phyloP scores from a whole-genome alignment of 2,113 vertebrate species.

The Rafetus swinhoei region DNA sequence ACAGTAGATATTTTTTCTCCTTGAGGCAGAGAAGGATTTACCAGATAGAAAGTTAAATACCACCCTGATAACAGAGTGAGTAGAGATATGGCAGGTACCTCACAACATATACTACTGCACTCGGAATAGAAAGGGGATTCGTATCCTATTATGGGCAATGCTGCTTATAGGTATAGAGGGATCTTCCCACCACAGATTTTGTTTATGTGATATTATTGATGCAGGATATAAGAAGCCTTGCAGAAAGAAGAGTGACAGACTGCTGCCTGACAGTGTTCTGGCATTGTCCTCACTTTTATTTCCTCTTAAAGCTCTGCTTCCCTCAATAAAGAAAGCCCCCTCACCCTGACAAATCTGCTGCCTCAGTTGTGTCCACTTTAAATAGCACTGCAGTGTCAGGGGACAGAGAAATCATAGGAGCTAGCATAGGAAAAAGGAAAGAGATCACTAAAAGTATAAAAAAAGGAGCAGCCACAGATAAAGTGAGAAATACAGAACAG shows the following conservation, averaged over 20 bases:
- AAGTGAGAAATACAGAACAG: neutral
- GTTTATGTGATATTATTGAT: neutral
- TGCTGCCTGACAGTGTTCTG: neutral
- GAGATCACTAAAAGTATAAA: neutral
- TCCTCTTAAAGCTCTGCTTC: neutral
- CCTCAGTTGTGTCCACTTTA: neutral
- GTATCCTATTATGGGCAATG: neutral
- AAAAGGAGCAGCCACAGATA: neutral
- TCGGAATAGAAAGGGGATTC: neutral
- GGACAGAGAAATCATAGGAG: neutral
- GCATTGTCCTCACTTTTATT: neutral
- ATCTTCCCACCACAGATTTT: neutral
- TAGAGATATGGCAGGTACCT: neutral
- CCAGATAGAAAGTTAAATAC: neutral
- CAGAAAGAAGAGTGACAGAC: neutral
- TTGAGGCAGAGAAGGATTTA: neutral
- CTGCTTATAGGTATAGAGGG: neutral
- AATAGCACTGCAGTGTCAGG: neutral
- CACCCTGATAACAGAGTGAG: neutral
- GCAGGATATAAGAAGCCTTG: neutral
- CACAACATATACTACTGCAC: neutral
- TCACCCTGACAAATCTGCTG: neutral
- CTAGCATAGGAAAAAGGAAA: neutral
- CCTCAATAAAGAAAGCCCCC: neutral
- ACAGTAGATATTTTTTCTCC: neutral